Conservation (phyloP, 1,140 invertebrate species). For the Neodiprion lecontei region DNA sequence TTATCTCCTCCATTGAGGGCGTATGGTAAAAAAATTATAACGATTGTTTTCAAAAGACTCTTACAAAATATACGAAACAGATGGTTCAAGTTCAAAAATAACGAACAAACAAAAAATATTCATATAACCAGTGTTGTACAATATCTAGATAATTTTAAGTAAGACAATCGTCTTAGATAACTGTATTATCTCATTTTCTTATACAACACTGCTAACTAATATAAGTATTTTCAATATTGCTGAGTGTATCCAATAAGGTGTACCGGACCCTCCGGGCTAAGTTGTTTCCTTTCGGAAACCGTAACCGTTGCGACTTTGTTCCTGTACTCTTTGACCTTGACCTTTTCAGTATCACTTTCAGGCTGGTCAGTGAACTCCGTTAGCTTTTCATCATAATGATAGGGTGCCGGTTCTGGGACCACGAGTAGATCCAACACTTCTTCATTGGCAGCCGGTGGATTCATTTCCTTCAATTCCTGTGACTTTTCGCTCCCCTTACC, state of each 20-base stretch:
- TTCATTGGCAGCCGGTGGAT: slow-evolving; percentile 7
- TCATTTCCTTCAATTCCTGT: not conserved
- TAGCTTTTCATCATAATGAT: slow-evolving; percentile 35
- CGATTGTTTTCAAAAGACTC: too few species aligned
- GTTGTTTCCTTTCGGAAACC: slow-evolving; percentile 33
- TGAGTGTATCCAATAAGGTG: slow-evolving; percentile 33
- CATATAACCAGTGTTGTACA: too few species aligned
- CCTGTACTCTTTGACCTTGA: slow-evolving; percentile 34
- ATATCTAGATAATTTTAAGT: too few species aligned
- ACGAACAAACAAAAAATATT: too few species aligned
- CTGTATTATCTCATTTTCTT: too few species aligned
- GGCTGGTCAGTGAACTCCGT: slow-evolving; percentile 34
- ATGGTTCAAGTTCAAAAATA: too few species aligned
- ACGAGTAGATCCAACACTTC: slow-evolving; percentile 20
- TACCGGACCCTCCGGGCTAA: slow-evolving; percentile 31
- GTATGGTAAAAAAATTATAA: too few species aligned
- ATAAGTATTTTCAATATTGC: slow-evolving; percentile 26
- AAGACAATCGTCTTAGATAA: too few species aligned
- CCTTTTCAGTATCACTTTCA: slow-evolving; percentile 34
- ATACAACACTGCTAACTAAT: too few species aligned
- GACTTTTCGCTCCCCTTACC: slow-evolving; percentile 1
- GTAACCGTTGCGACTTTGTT: slow-evolving; percentile 36
- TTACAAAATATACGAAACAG: too few species aligned
- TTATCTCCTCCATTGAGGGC: too few species aligned
- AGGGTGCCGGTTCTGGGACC: slow-evolving; percentile 28